phyloP scores from a whole-genome alignment of 2,113 vertebrate genomes.

The Vicugna pacos region DNA sequence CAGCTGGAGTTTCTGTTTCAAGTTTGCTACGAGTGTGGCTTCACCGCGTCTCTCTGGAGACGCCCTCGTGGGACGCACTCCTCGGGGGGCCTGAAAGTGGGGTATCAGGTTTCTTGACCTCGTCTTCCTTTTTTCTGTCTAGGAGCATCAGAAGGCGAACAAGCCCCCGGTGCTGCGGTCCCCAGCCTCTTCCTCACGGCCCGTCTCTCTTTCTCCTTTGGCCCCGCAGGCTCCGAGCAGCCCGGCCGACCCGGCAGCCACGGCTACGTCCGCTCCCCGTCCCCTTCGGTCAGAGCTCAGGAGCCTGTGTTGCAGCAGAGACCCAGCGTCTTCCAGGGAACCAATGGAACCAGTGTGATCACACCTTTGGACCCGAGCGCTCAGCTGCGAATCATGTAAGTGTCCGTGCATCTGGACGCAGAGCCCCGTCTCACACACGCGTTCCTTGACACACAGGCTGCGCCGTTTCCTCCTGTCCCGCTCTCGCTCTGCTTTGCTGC shows the following conservation, averaged over 20 bases:
- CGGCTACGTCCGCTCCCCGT: conserved; percentile 94
- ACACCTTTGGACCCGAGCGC: conserved; percentile 92
- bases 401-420: conserved; percentile 34
- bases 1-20: neutral
- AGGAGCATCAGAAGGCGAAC: neutral
- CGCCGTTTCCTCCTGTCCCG: too few relatives aligned
- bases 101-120: neutral
- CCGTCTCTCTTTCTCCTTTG: neutral
- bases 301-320: conserved; percentile 95
- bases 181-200: neutral
- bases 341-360: conserved; percentile 96
- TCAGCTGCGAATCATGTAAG: conserved; percentile 94
- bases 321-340: conserved; percentile 98
- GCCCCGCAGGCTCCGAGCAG: conserved; percentile 89
- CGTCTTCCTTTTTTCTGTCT: neutral
- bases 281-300: conserved; percentile 94
- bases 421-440: neutral
- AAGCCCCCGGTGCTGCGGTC: neutral
- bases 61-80: neutral
- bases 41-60: conserved; percentile 21
- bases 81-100: neutral
- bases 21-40: neutral
- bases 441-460: too few relatives aligned
- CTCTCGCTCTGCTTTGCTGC: too few relatives aligned
- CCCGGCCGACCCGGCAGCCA: conserved; percentile 94